phyloP scores from a whole-genome alignment of 2,888 invertebrate genomes.

The Drosophila formosana region DNA sequence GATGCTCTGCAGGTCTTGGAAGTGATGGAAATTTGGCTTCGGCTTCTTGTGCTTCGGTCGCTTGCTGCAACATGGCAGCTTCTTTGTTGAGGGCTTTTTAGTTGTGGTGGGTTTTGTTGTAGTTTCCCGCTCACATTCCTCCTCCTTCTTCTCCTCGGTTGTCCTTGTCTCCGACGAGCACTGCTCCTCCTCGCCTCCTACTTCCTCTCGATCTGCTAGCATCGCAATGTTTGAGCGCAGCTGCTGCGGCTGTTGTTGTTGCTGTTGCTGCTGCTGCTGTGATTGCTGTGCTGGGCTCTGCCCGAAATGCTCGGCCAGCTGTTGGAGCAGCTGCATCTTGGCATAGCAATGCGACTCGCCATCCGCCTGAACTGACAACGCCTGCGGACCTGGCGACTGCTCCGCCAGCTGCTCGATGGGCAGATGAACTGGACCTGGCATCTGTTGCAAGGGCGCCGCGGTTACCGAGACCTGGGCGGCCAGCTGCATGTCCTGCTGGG shows the following conservation, averaged over 20 bases:
- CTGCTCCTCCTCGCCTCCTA: not conserved
- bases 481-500: slow-evolving; percentile 25
- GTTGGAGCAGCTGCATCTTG: slow-evolving; percentile 51
- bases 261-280: not conserved
- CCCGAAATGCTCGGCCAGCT: slow-evolving; percentile 42
- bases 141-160: not conserved
- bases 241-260: slow-evolving; percentile 1
- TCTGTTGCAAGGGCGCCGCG: slow-evolving; percentile 1
- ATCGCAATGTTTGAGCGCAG: slow-evolving; percentile 1
- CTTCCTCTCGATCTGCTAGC: slow-evolving; percentile 3
- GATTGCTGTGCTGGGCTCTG: slow-evolving; percentile 24
- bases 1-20: not conserved
- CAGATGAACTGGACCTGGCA: slow-evolving; percentile 10
- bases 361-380: slow-evolving; percentile 1
- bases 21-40: not conserved
- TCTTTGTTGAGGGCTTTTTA: slow-evolving; percentile 1
- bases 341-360: slow-evolving; percentile 21
- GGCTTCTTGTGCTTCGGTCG: not conserved
- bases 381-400: not conserved
- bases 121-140: slow-evolving; percentile 5
- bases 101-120: slow-evolving; percentile 5
- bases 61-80: slow-evolving; percentile 49
- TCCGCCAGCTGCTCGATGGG: not conserved
- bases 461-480: slow-evolving; percentile 12
- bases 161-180: not conserved